These are phyloP conservation scores for Paramuricea clavata DNA, from an alignment of 92 coral and sea anemone genomes.

Conservation along the genomic window DNA sequence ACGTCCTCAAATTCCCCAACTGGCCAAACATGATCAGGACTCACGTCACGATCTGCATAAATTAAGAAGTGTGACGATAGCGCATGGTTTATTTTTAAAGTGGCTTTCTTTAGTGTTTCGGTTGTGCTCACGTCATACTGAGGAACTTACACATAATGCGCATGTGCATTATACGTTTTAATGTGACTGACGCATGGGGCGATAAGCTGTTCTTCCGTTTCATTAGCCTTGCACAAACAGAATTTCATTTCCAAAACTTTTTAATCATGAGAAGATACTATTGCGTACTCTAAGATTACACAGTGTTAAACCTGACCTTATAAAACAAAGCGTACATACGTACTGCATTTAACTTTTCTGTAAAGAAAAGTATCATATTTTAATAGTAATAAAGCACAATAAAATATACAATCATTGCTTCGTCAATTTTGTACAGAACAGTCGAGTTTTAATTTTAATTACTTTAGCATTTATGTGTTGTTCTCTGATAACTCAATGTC, in stretches of 20 bases:
- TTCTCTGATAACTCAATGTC: too few relatives aligned
- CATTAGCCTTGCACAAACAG: background rate
- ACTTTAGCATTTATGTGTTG: too few relatives aligned
- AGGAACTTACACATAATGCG: background rate
- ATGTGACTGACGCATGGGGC: background rate
- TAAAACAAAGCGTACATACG: too few relatives aligned
- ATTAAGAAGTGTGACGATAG: background rate
- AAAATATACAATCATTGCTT: too few relatives aligned
- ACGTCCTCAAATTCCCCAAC: background rate
- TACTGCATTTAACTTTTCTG: too few relatives aligned
- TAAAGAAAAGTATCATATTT: background rate
- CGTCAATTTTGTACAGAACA: too few relatives aligned
- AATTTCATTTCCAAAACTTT: background rate
- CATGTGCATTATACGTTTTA: background rate
- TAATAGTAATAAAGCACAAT: too few relatives aligned
- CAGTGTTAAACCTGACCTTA: background rate
- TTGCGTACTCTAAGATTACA: too few relatives aligned
- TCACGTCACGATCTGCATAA: background rate
- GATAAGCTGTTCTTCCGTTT: background rate
- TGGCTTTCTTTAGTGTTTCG: background rate
- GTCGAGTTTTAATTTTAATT: too few relatives aligned
- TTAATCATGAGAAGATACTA: slow-evolving; percentile 4
- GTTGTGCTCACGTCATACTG: background rate
- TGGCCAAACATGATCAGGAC: background rate
- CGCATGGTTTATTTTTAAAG: background rate